phyloP scores from a whole-genome alignment of 1,140 invertebrate genomes.

The Penaeus vannamei region DNA sequence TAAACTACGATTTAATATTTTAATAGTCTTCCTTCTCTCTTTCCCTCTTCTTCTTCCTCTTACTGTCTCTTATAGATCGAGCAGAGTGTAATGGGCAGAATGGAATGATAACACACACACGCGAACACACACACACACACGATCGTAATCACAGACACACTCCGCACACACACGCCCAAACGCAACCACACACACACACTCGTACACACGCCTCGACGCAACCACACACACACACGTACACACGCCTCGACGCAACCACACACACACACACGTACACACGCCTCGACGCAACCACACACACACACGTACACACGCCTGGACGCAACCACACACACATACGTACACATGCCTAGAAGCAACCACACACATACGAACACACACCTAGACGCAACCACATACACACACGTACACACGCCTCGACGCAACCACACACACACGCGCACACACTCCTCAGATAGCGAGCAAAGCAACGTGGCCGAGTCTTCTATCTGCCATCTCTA shows the following conservation, averaged over 20 bases:
- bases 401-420: too few relatives aligned
- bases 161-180: not conserved
- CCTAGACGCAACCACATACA: too few relatives aligned
- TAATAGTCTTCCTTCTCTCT: constrained; percentile 20
- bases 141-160: too few relatives aligned
- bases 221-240: too few relatives aligned
- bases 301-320: constrained; percentile 26
- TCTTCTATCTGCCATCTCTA: constrained; percentile 34
- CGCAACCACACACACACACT: constrained; percentile 15
- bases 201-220: not conserved
- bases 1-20: constrained; percentile 26
- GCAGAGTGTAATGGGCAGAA: not conserved
- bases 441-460: too few relatives aligned
- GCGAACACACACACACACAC: not conserved
- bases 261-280: too few relatives aligned
- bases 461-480: too few relatives aligned
- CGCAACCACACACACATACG: too few relatives aligned
- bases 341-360: too few relatives aligned
- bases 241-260: too few relatives aligned
- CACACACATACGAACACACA: not conserved
- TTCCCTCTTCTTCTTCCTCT: constrained; percentile 1
- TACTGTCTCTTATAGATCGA: constrained; percentile 13
- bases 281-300: not conserved
- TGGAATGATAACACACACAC: not conserved
- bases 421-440: too few relatives aligned